Conservation (phyloP, 2,797 vertebrate species). For the Ficedula albicollis region DNA sequence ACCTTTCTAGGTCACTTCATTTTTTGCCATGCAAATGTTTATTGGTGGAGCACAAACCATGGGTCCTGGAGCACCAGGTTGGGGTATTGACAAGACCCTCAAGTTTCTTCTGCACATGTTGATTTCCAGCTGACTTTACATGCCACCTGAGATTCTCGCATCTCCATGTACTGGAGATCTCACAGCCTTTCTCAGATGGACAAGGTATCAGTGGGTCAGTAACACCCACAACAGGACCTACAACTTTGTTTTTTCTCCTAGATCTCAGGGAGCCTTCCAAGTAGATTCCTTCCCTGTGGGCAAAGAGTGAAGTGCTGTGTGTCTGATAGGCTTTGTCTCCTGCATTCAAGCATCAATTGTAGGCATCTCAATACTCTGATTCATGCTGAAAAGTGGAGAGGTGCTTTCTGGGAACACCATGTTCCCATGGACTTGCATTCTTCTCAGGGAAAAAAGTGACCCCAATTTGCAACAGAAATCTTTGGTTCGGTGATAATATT, state of each 20-base stretch:
- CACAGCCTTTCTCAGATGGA: not conserved
- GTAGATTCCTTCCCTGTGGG: not conserved
- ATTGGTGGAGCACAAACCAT: not conserved
- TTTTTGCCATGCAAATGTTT: not conserved
- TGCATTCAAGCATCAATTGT: not conserved
- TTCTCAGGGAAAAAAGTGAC: not conserved
- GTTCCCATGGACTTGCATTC: not conserved
- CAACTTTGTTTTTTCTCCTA: not conserved
- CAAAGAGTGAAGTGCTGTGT: not conserved
- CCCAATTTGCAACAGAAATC: not conserved
- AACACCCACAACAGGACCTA: not conserved
- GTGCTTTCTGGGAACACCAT: rapidly evolving
- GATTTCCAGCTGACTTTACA: not conserved
- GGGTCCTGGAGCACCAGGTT: not conserved
- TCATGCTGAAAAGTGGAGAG: not conserved
- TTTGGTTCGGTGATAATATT: not conserved
- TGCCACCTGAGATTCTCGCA: not conserved
- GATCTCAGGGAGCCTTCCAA: not conserved
- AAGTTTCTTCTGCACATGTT: not conserved
- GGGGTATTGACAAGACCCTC: not conserved
- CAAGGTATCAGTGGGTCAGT: not conserved
- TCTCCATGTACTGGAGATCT: not conserved
- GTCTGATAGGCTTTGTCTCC: not conserved
- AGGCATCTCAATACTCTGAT: not conserved
- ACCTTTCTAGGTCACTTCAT: not conserved